Percentiles rank a stretch among this genome's conserved stretches.
phyloP scores from a whole-genome alignment of 1,140 invertebrate genomes.

The Danaus plexippus region DNA sequence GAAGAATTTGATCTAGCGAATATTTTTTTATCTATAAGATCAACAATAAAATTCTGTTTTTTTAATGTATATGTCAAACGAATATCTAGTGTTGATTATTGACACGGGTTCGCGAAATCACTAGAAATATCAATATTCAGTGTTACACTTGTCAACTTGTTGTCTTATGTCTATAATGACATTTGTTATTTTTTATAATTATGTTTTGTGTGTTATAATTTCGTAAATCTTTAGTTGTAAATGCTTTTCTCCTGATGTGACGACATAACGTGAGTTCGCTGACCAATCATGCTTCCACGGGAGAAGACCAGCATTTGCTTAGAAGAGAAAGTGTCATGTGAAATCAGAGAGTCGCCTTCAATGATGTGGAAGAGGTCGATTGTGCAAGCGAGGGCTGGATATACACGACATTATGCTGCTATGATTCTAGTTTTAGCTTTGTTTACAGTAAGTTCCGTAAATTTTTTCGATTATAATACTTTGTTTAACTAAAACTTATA shows the following conservation, averaged over 20 bases:
- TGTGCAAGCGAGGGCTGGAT: constrained; percentile 54
- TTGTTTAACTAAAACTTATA: neutral
- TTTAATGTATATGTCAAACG: too few species aligned
- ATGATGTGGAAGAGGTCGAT: constrained; percentile 70
- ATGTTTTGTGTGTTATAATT: constrained; percentile 16
- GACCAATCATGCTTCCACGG: constrained; percentile 35
- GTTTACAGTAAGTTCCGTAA: constrained; percentile 56
- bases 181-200: constrained; percentile 15
- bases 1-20: too few species aligned
- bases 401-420: constrained; percentile 30
- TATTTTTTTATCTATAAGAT: too few species aligned
- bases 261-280: constrained; percentile 17
- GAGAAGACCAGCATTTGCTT: constrained; percentile 32
- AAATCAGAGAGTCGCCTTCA: constrained; percentile 64
- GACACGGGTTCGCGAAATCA: too few species aligned
- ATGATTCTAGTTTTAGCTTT: constrained; percentile 32
- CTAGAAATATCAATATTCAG: too few species aligned
- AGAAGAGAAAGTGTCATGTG: constrained; percentile 67
- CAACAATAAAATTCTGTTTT: too few species aligned
- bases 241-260: constrained; percentile 30
- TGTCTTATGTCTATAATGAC: constrained; percentile 12
- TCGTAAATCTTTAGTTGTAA: constrained; percentile 7
- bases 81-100: too few species aligned
- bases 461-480: neutral
- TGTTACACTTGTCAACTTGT: constrained; percentile 9